These are phyloP conservation scores for Setipinna tenuifilis DNA, from an alignment of 2,797 vertebrate species.

Conservation along the genomic window DNA sequence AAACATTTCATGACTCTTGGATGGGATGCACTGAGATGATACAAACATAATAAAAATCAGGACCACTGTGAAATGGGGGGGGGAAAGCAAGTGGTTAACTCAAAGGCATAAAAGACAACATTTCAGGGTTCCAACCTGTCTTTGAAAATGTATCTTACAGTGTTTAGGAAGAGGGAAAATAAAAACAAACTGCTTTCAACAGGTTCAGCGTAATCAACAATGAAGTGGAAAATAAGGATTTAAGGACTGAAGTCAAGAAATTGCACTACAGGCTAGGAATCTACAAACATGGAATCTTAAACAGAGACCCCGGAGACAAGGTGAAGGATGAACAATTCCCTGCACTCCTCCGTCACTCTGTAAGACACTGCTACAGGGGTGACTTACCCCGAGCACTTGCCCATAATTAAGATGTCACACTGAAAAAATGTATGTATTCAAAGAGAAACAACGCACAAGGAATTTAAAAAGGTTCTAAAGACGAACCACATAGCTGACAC, in stretches of 20 bases:
- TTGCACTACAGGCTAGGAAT: not conserved
- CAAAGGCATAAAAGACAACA: constrained; percentile 19
- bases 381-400: not conserved
- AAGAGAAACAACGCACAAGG: not conserved
- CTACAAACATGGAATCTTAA: too few species aligned
- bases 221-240: not conserved
- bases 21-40: constrained; percentile 13
- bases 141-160: constrained; percentile 6
- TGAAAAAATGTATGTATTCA: not conserved
- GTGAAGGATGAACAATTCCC: not conserved
- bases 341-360: not conserved
- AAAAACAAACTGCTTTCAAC: not conserved
- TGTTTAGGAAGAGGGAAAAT: not conserved
- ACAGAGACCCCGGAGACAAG: not conserved
- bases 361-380: not conserved
- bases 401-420: not conserved
- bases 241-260: not conserved
- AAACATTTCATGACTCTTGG: constrained; percentile 8
- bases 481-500: not conserved
- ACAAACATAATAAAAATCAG: constrained; percentile 20
- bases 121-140: not conserved
- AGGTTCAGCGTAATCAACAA: not conserved
- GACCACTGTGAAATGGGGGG: not conserved
- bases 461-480: constrained; percentile 15
- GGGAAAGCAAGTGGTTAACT: not conserved